Base-by-base conservation (phyloP, 1,140 invertebrate genomes). In the Drosophila micromelanica region DNA sequence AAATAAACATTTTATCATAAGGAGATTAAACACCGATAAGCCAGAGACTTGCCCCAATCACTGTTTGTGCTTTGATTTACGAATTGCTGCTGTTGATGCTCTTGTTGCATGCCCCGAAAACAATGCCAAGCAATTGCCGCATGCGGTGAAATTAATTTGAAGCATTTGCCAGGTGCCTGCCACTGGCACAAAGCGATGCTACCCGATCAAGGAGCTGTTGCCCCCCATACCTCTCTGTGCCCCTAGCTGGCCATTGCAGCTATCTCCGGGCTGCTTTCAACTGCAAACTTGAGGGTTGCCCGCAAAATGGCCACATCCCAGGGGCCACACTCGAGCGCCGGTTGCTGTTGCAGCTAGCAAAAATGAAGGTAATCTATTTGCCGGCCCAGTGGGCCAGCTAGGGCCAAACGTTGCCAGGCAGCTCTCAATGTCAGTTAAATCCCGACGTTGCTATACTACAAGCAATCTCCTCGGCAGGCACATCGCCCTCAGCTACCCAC, bases 1-100 rank as follows among this genome's bases (percentile, higher is more conserved):
- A 79, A 80, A 84, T 89, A 89, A 89, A 80, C 84, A 89, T 90
- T 89, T 89, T 90, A 89, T 89, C 84, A 90, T 90, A 90, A 89
- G 84, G 73, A 89, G 84, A 89, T 89, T 89, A 89, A 86, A 87
- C 84, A 79, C 79, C 75, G 82, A 87, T 87, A 87, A 87, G 84
- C 80, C 84, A 38, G 45, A 45, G 27, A 37, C 35, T 48, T 61
- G n/a, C 13, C 23, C 9, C 12, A 9, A 40, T 35, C 43, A 40
- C 63, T 62, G 71, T 74, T 72, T 75, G 70, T 52, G 67, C 69
- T 62, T 68, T 87, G 78, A 86, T 89, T 82, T 78, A 87, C 79
- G 84, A 77, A 74, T 81, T 81, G 52, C 52, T 80, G 72, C 70
- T 73, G 63, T 46, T 59, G 52, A 12, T 43, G 52, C 5, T 59